Percentiles rank a stretch among this genome's conserved stretches.
These are phyloP conservation scores for Anoncus sp. DNA, from an alignment of 2,888 invertebrate genomes.

Conservation along the genomic window DNA sequence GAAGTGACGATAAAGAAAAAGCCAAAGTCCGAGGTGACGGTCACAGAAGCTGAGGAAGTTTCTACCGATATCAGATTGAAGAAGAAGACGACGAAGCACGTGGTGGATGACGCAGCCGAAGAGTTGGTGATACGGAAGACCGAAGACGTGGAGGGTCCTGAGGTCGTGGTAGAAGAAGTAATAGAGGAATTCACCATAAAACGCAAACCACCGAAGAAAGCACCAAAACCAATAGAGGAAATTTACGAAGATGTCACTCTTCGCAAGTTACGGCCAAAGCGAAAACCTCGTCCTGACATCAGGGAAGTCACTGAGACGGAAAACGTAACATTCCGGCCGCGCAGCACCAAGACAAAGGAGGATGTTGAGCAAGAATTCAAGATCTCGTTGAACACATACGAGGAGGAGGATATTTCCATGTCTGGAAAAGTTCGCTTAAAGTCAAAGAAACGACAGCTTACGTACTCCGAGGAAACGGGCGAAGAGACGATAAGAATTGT, in stretches of 20 bases:
- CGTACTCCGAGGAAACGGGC: conserved; percentile 91
- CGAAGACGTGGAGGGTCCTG: conserved; percentile 69
- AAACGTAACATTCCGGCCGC: conserved; percentile 92
- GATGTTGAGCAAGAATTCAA: conserved; percentile 96
- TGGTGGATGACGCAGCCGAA: conserved; percentile 74
- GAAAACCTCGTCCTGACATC: conserved; percentile 87
- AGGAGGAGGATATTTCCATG: conserved; percentile 95
- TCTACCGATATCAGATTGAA: conserved; percentile 84
- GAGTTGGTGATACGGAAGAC: conserved; percentile 74
- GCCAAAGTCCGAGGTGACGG: conserved; percentile 70
- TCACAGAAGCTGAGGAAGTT: conserved; percentile 71
- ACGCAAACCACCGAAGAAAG: conserved; percentile 83
- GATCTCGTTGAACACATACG: conserved; percentile 93
- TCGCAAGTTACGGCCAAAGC: conserved; percentile 88
- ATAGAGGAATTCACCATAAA: conserved; percentile 85
- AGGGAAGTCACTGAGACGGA: conserved; percentile 91
- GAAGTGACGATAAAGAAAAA: conserved; percentile 75
- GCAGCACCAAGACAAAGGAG: conserved; percentile 91
- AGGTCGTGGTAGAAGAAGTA: conserved; percentile 74
- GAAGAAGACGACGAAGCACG: conserved; percentile 73
- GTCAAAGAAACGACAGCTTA: conserved; percentile 88
- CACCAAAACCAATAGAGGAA: conserved; percentile 85
- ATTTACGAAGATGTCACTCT: conserved; percentile 89
- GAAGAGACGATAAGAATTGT: conserved; percentile 90
- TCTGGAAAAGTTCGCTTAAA: conserved; percentile 92